Percentiles rank a stretch among this genome's conserved stretches.
phyloP scores from a whole-genome alignment of 2,797 vertebrate species.

The Rhinichthys osculus region DNA sequence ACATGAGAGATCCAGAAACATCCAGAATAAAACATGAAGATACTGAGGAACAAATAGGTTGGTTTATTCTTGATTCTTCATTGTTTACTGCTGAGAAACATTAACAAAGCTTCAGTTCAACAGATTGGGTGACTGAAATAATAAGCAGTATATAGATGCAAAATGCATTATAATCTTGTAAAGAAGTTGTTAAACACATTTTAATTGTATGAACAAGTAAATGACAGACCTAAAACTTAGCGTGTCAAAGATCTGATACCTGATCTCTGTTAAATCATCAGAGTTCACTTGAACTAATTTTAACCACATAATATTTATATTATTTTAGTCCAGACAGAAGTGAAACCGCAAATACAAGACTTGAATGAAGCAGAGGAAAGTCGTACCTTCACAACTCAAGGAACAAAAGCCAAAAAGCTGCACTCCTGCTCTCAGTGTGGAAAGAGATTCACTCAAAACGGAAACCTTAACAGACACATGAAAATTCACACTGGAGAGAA shows the following conservation, averaged over 20 bases:
- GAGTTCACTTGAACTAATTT: no score
- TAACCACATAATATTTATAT: not conserved
- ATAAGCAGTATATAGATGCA: not conserved
- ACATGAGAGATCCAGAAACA: not conserved
- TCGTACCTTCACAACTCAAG: not conserved
- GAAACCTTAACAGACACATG: not conserved
- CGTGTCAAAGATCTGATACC: not conserved
- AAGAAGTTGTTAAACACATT: not conserved
- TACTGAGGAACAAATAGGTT: not conserved
- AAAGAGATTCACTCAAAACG: not conserved
- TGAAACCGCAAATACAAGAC: not conserved
- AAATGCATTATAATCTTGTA: not conserved
- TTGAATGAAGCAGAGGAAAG: not conserved
- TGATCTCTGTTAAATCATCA: not conserved
- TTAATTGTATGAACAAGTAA: not conserved
- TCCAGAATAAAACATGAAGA: not conserved
- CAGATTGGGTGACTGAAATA: not conserved
- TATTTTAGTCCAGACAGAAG: not conserved
- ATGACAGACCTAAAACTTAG: no score
- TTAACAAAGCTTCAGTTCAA: not conserved
- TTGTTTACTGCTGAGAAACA: not conserved
- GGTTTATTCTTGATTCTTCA: not conserved
- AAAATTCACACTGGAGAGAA: not conserved
- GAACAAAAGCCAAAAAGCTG: not conserved
- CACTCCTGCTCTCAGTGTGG: not conserved